A percentile compares a stretch with the other conserved stretches of the same genome.
phyloP scores from a whole-genome alignment of 2,113 vertebrate species.

The Syngnathus typhle region DNA sequence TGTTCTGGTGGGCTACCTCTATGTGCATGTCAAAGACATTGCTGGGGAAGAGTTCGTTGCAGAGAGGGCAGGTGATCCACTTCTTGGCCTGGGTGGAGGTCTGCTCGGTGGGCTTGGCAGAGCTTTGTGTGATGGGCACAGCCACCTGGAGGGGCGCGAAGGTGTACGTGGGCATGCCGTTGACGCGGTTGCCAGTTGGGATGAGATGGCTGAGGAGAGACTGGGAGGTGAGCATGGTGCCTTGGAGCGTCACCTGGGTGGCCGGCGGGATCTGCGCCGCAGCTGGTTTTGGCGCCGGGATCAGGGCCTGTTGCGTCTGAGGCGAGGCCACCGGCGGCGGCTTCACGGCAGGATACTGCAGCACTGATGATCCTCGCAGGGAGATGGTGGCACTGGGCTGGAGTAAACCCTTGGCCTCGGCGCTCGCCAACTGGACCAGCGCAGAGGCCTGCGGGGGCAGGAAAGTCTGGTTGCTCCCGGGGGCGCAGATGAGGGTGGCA shows the following conservation, averaged over 20 bases:
- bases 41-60: slow-evolving; percentile 91
- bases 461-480: slow-evolving; percentile 59
- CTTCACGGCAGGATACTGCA: slow-evolving; percentile 54
- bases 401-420: slow-evolving; percentile 72
- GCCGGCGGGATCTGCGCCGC: slow-evolving; percentile 28
- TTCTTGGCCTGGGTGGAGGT: slow-evolving; percentile 80
- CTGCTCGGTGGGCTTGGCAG: slow-evolving; percentile 61
- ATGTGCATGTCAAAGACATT: slow-evolving; percentile 90
- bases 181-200: slow-evolving; percentile 87
- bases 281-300: slow-evolving; percentile 69
- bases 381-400: slow-evolving; percentile 65
- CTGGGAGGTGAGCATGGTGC: slow-evolving; percentile 79
- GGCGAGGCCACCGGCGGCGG: slow-evolving; percentile 38
- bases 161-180: slow-evolving; percentile 90
- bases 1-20: slow-evolving; percentile 82
- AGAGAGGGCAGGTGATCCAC: slow-evolving; percentile 92
- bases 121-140: slow-evolving; percentile 72
- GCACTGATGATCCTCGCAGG: slow-evolving; percentile 46
- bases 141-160: slow-evolving; percentile 85
- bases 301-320: slow-evolving; percentile 65
- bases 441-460: slow-evolving; percentile 72
- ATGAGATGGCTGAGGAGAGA: slow-evolving; percentile 86
- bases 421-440: slow-evolving; percentile 72
- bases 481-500: slow-evolving; percentile 56
- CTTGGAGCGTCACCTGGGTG: slow-evolving; percentile 60